These are phyloP conservation scores for Apotomis capreana DNA, from an alignment of 2,888 invertebrate genomes.

Conservation along the genomic window DNA sequence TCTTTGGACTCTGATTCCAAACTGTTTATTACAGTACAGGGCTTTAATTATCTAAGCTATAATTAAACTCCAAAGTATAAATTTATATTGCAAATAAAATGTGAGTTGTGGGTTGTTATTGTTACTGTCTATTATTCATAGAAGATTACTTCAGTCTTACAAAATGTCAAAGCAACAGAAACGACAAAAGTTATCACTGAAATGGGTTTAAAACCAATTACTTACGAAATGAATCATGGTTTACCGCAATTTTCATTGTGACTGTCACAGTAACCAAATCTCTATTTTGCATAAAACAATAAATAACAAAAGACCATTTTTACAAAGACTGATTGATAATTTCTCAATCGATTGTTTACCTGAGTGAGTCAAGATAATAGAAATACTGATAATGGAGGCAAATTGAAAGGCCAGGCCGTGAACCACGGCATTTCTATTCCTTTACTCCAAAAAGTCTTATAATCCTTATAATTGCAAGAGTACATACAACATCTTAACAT, in stretches of 20 bases:
- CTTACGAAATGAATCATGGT: background rate
- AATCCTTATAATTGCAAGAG: background rate
- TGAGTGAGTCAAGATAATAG: conserved; percentile 12
- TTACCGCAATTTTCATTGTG: background rate
- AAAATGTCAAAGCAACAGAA: no score
- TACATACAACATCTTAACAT: background rate
- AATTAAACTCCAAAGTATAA: no score
- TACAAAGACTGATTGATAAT: conserved; percentile 10
- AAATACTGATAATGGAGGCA: conserved; percentile 29
- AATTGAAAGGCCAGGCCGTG: conserved; percentile 35
- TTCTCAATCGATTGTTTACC: conserved; percentile 35
- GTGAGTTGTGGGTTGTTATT: no score
- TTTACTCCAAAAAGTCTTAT: conserved; percentile 8
- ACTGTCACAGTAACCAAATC: conserved; percentile 3
- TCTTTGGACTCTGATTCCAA: no score
- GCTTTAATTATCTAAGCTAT: no score
- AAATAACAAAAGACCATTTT: conserved; percentile 1
- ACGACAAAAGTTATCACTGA: no score
- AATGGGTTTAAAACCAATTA: background rate
- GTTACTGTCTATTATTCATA: no score
- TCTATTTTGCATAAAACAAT: conserved; percentile 5
- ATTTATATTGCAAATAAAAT: no score
- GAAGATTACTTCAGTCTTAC: no score
- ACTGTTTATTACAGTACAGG: no score
- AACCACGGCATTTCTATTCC: conserved; percentile 34